Evolutionary conservation across 2,888 invertebrate species (phyloP), one percentile per base, ranked within the genome.

Genomic region (Euproctis similis): DNA sequence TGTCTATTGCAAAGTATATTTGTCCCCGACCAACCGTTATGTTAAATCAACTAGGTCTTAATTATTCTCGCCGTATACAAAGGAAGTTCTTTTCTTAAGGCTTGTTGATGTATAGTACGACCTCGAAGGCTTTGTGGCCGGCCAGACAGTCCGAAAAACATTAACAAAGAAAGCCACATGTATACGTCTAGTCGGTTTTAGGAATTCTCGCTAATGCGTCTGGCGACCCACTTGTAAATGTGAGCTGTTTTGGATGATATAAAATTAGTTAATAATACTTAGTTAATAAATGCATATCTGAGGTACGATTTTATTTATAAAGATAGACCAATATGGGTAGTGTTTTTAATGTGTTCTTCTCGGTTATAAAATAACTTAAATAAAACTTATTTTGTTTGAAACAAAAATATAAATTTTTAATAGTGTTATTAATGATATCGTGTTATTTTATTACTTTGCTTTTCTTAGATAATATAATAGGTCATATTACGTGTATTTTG

Each of bases 131-230:
- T 57, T 63, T 59, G 57, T 42, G 48, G 46, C 41, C 34, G 49
- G 54, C 55, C 45, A 49, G 47, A 49, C 54, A 48, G 50, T 43
- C 57, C 56, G 48, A 60, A 59, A 63, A 64, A 55, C 46, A 51
- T 60, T 51, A 60, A 71, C 70, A 70, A 72, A 71, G 64, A 61
- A 62, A 63, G 57, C 53, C 59, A 59, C 62, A 66, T 54, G 59
- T 58, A 62, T 57, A 53, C 53, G 61, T 63, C 57, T 56, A 68
- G 64, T 66, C 60, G 58, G 62, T 70, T 73, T 72, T 72, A 53
- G 63, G 72, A 66, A 69, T 70, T 60, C 60, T 48, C 61, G 59
- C 65, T 78, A 78, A 77, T 78, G 77, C 55, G 77, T 78, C 76
- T 77, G 70, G 72, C 62, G 74, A 63, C 73, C 76, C 62, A 75